phyloP scores from a whole-genome alignment of 2,888 invertebrate genomes.

The Caenorhabditis uteleia region DNA sequence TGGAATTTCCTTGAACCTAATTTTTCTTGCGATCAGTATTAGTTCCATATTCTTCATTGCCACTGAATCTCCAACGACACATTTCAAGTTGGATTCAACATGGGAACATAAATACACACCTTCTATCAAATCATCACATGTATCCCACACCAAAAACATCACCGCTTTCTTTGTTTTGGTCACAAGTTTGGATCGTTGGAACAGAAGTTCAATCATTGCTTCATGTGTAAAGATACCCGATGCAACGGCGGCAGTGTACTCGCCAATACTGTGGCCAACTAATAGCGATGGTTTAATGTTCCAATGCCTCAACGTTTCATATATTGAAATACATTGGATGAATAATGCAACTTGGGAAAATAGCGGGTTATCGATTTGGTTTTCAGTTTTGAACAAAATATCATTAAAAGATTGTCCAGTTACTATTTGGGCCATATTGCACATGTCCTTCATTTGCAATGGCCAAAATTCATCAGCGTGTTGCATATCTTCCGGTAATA shows the following conservation, averaged over 20 bases:
- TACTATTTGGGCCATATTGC: slow-evolving; percentile 4
- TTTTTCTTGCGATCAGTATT: slow-evolving; percentile 6
- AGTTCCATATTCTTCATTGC: slow-evolving; percentile 15
- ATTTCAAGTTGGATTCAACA: slow-evolving; percentile 36
- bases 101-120: slow-evolving; percentile 54
- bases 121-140: slow-evolving; percentile 26
- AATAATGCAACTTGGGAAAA: slow-evolving; percentile 53
- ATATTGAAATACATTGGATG: slow-evolving; percentile 41
- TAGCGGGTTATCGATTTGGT: slow-evolving; percentile 16
- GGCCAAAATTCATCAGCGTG: slow-evolving; percentile 13
- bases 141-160: slow-evolving; percentile 55
- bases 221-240: slow-evolving; percentile 24
- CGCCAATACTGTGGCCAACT: slow-evolving; percentile 65
- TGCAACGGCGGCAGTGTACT: slow-evolving; percentile 54
- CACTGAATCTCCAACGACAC: slow-evolving; percentile 43
- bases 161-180: slow-evolving; percentile 46
- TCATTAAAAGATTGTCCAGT: slow-evolving; percentile 9
- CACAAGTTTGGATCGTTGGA: slow-evolving; percentile 44
- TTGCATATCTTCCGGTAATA: slow-evolving; percentile 24
- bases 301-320: slow-evolving; percentile 25
- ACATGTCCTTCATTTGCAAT: slow-evolving; percentile 19
- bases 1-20: slow-evolving; percentile 43
- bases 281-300: slow-evolving; percentile 35
- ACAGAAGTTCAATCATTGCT: slow-evolving; percentile 40
- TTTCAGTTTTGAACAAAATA: slow-evolving; percentile 6